phyloP scores from a whole-genome alignment of 2,797 vertebrate genomes.

The Premnoplex brunnescens region DNA sequence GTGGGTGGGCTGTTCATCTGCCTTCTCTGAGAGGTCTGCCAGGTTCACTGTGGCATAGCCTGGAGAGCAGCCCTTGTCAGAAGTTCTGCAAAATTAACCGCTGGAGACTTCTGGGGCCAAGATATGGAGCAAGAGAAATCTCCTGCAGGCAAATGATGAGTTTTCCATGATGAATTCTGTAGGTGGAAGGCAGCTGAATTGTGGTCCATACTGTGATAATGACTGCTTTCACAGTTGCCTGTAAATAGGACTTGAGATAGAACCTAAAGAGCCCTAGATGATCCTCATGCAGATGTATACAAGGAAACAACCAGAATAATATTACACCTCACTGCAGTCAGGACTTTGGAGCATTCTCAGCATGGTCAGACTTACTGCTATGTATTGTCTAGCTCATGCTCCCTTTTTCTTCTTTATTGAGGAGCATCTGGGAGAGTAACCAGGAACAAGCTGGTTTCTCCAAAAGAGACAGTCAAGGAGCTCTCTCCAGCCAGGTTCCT shows the following conservation, averaged over 20 bases:
- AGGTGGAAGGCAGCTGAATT: background rate
- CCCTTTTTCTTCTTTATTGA: slow-evolving; percentile 4
- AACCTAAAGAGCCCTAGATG: background rate
- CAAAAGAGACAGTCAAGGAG: slow-evolving; percentile 3
- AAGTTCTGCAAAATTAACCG: background rate
- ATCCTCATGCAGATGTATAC: background rate
- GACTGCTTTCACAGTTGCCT: background rate
- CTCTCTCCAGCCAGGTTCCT: background rate
- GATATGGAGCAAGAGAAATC: background rate
- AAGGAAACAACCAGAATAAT: background rate
- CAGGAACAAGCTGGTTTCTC: slow-evolving; percentile 27
- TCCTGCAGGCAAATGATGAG: background rate
- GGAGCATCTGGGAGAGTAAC: slow-evolving; percentile 5
- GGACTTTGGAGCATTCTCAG: background rate
- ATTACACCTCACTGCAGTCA: background rate
- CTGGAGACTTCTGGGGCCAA: background rate
- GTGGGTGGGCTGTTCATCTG: background rate
- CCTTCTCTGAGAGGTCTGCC: background rate
- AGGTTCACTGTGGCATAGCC: background rate
- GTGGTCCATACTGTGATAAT: background rate
- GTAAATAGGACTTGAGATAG: background rate
- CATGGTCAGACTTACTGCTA: background rate
- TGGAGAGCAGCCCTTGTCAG: background rate
- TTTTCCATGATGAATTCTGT: background rate
- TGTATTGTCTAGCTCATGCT: background rate